Base-by-base conservation (phyloP, 2,888 invertebrate genomes). In the Oegoconia quadripuncta region DNA sequence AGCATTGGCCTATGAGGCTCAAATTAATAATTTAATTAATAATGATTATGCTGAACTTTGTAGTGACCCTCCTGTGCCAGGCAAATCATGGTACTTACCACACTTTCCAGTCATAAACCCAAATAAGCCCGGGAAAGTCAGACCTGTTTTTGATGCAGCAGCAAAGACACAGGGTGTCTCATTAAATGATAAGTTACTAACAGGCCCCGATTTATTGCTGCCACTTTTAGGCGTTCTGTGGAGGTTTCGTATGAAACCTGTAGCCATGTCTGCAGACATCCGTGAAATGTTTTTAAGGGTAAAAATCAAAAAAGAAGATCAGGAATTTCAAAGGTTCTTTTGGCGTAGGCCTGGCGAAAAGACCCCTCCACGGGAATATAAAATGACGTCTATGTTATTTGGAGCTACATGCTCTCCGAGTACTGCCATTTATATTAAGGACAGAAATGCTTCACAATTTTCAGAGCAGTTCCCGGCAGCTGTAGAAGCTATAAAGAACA, bases 51-150 rank as follows among this genome's bases (percentile, higher is more conserved):
- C 57, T 9, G 30, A 48, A 34, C 4, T 46, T 1, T 8, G 11
- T 6, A 26, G 46, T 5, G 2, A 3, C 0, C 3, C 27, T 6
- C 11, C 5, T 2, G 36, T 3, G n/a, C 3, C 46, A n/a, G 9
- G 12, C 6, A 45, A 16, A 12, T 50, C 38, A 1, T 57, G 57
- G 55, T 50, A 52, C 11, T 14, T 60, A 43, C 54, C 59, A 0
- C 56, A 59, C 31, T 59, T 58, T 22, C 54, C 48, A 0, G 52
- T 55, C 0, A 44, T 51, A 5, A 55, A 54, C 41, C 51, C 52
- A 0, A 52, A 51, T 11, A 56, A 56, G 37, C 17, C 30, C 2
- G 38, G 41, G 4, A 51, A 50, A 28, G 26, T 51, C 1, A 31
- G 54, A 1, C 26, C 55, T 5, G 54, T 57, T 0, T 54, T 46